Percentiles rank a stretch among this genome's conserved stretches.
Conservation (phyloP, 2,888 invertebrate species). For the Cheilosia scutellata region DNA sequence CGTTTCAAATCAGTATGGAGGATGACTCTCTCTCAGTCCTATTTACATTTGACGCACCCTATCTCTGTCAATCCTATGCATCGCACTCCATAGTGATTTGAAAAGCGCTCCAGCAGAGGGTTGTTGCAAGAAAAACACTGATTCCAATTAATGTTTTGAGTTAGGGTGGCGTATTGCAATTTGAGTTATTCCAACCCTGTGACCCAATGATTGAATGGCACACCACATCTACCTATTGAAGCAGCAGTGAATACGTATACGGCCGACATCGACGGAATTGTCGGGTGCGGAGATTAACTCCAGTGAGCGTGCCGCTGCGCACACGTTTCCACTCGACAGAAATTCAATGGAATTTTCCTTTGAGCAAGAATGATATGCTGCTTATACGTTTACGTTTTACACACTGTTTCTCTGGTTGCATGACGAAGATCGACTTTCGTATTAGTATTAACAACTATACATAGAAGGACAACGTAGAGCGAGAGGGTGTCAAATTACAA, state of each 20-base stretch:
- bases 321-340: conserved; percentile 71
- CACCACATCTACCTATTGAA: conserved; percentile 55
- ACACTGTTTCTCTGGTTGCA: conserved; percentile 39
- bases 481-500: conserved; percentile 64
- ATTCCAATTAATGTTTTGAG: conserved; percentile 56
- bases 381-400: neutral
- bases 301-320: conserved; percentile 66
- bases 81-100: too few species aligned
- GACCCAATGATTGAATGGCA: conserved; percentile 65
- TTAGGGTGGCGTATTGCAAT: conserved; percentile 47
- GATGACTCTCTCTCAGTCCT: too few species aligned
- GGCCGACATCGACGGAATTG: conserved; percentile 3
- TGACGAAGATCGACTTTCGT: conserved; percentile 50
- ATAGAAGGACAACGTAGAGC: conserved; percentile 4
- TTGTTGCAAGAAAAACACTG: conserved; percentile 19
- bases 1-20: too few species aligned
- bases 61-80: too few species aligned
- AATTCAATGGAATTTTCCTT: conserved; percentile 68
- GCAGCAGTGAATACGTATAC: conserved; percentile 33
- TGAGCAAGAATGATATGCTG: conserved; percentile 20
- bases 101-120: neutral
- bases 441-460: conserved; percentile 36
- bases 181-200: conserved; percentile 21
- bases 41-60: too few species aligned
- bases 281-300: conserved; percentile 56